Conservation (phyloP, 1,140 invertebrate species). For the Prorops nasuta region DNA sequence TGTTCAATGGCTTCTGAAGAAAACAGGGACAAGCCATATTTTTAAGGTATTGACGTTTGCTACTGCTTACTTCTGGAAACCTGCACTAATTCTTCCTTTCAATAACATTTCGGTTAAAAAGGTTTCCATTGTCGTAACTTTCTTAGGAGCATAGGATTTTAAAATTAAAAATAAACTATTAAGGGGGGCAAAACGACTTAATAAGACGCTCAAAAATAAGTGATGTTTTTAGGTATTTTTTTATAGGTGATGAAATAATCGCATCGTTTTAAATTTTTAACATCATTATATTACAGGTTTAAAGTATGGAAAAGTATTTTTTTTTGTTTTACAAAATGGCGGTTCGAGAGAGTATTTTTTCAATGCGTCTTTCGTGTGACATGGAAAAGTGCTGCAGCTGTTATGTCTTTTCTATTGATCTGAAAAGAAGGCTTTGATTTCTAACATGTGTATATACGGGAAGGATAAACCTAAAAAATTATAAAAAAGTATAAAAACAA, state of each 20-base stretch:
- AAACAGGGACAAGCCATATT: no score
- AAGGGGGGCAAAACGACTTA: no score
- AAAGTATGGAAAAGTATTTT: not conserved
- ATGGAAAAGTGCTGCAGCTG: not conserved
- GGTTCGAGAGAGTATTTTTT: not conserved
- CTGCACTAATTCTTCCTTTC: no score
- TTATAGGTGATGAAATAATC: not conserved
- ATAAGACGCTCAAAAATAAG: not conserved
- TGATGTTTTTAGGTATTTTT: not conserved
- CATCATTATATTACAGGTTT: not conserved
- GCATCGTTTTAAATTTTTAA: not conserved
- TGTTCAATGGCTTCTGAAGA: no score
- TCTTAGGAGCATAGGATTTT: no score
- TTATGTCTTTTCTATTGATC: not conserved
- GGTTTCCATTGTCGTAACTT: no score
- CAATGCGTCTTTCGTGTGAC: not conserved
- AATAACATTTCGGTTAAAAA: no score
- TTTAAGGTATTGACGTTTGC: no score
- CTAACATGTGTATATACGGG: not conserved
- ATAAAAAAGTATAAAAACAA: conserved; percentile 1
- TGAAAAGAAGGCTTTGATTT: conserved; percentile 2
- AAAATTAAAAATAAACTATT: no score
- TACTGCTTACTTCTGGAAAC: no score
- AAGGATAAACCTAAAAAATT: not conserved
- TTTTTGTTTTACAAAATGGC: not conserved